Base-by-base conservation (phyloP, 1,140 invertebrate genomes). In the Atta cephalotes region DNA sequence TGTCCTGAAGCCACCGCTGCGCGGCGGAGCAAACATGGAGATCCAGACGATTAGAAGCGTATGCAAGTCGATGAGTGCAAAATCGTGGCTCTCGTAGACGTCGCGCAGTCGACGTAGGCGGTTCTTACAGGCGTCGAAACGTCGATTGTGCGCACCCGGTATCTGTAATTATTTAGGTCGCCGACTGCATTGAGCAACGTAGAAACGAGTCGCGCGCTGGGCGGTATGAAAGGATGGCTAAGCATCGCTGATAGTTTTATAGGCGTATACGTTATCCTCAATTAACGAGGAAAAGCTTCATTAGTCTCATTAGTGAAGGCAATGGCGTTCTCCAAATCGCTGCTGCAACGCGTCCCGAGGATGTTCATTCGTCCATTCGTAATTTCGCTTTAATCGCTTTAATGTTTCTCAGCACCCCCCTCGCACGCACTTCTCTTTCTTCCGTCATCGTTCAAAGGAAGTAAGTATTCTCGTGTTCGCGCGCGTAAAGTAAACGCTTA, bases 111-210 rank as follows among this genome's bases (percentile, higher is more conserved):
- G 79, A 82, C 87, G 89, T 91, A 85, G 90, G 89, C 87, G 90
- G 90, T 86, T 86, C 89, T 87, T 84, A 90, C 68, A 77, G 88
- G 89, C 85, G 89, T 82, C 87, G 86, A 76, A 82, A 82, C 71
- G 87, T 78, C 51, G 89, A 90, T 90, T 82, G 89, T 68, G 62
- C 35, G 65, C 81, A 60, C 68, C 45, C 70, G 89, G 77, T 86
- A 89, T 90, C 85, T 90, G 71, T 90, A 89, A 90, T 90, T 90
- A 90, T 90, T 89, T 79, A 84, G 89, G 89, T 89, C 85, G 87
- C 72, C 65, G 87, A 12, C 70, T 65, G n/a, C 65, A 71, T 90
- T 89, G 78, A 62, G 88, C 85, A 90, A 89, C n/a, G 85, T 39
- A 66, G 39, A 60, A 88, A 68, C 56, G 35, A 80, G 74, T 79